phyloP scores from a whole-genome alignment of 2,113 vertebrate genomes.

The Bujurquina vittata region DNA sequence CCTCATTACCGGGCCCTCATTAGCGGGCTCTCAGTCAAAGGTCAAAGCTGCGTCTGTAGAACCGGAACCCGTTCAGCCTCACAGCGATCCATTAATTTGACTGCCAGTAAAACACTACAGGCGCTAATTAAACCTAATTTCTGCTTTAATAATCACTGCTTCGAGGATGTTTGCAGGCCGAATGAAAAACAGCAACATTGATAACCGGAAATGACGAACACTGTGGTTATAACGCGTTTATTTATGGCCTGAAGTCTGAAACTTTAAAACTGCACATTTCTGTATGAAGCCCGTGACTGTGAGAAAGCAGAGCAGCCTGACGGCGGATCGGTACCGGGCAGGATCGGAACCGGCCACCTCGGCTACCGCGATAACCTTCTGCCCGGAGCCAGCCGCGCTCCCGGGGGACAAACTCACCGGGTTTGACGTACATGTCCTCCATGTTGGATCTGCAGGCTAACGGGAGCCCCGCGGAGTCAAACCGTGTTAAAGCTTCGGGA shows the following conservation, averaged over 20 bases:
- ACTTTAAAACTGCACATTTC: rapidly evolving
- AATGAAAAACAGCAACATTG: neutral
- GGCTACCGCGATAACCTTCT: rapidly evolving
- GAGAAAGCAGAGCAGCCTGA: too few species aligned
- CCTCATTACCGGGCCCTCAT: neutral
- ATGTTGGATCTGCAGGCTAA: constrained; percentile 43
- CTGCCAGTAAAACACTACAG: too few species aligned
- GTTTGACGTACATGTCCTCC: constrained; percentile 73
- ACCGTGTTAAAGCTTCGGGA: neutral
- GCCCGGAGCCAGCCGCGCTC: neutral
- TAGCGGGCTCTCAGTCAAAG: neutral
- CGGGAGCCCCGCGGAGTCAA: neutral
- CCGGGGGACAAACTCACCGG: constrained; percentile 50
- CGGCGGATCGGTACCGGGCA: too few species aligned
- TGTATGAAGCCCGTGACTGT: neutral
- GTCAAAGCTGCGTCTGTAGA: too few species aligned
- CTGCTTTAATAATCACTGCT: neutral
- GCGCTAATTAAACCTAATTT: neutral
- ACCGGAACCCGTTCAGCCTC: too few species aligned
- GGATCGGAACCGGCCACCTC: neutral
- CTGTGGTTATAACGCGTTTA: neutral
- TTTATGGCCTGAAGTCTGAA: rapidly evolving
- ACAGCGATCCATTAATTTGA: too few species aligned
- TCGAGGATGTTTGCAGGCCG: neutral
- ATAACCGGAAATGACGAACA: neutral